Evolutionary conservation across 2,113 vertebrate species (phyloP), one percentile per base, ranked within the genome.

Genomic region (Chlamydotis undulata): DNA sequence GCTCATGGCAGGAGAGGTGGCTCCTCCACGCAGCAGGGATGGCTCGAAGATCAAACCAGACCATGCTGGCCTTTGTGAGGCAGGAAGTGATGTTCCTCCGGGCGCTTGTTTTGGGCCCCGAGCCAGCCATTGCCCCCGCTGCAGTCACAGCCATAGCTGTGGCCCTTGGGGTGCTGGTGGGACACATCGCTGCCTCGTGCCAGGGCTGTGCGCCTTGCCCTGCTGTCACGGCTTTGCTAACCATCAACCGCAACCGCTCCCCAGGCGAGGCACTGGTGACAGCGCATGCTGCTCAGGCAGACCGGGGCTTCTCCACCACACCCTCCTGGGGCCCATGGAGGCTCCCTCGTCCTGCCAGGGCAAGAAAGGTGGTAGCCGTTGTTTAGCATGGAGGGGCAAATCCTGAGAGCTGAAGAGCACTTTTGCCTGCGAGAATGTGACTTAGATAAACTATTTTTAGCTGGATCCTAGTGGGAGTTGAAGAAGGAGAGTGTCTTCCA

Each of bases 391-490:
- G 57, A 61, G 55, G 33, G 61, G 61, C 61, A 95, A 60, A 71
- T 41, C 74, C 74, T 41, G 59, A 24, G 75, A 74, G 41, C 68
- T 64, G 63, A 55, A 50, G 70, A 93, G 75, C 82, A 39, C 73
- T 80, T 77, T 67, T 89, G 67, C 76, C 60, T 56, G 1, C 50
- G 82, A 85, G 91, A 83, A 69, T 52, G 78, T 35, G 91, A 55
- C 70, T 95, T 94, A 82, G 89, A 95, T 84, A 53, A 73, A 79
- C 81, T 96, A 94, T 92, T 95, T 95, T 96, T 95, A 94, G 85
- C 69, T 89, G 86, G 53, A 73, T 81, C 65, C 65, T 77, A 59
- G 83, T 93, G 93, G 92, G 95, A 95, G 92, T 83, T 88, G 82
- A 59, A 85, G 90, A 50, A 90, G 41, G 87, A 92, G 60, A 93